These are phyloP conservation scores for Sycophila texana DNA, from an alignment of 2,888 invertebrate genomes.

Conservation along the genomic window DNA sequence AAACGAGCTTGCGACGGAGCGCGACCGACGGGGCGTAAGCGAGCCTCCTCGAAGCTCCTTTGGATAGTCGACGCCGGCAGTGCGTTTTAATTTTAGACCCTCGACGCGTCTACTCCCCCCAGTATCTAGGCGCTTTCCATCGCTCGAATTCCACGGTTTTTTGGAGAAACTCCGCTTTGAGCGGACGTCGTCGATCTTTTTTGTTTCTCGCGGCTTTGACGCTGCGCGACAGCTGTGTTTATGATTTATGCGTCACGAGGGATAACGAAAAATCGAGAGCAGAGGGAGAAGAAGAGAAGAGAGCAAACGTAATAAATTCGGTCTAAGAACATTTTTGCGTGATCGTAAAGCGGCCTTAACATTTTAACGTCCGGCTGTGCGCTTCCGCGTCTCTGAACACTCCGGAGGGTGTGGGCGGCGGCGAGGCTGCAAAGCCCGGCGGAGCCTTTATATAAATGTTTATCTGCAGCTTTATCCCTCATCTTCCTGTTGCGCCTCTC, in stretches of 20 bases:
- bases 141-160: too few relatives aligned
- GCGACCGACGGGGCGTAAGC: conserved; percentile 8
- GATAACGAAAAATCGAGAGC: too few relatives aligned
- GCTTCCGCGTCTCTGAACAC: neutral
- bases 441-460: conserved; percentile 38
- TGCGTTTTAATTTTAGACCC: conserved; percentile 72
- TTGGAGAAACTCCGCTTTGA: too few relatives aligned
- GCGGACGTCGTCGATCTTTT: conserved; percentile 5
- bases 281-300: neutral
- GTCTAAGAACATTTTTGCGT: neutral
- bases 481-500: neutral
- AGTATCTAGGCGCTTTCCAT: too few relatives aligned
- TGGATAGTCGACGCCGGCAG: conserved; percentile 32
- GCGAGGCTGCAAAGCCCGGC: conserved; percentile 27
- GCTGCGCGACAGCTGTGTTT: too few relatives aligned
- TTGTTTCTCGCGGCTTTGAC: neutral
- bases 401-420: neutral
- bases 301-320: neutral
- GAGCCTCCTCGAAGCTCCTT: conserved; percentile 41
- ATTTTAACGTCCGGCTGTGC: neutral
- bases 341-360: too few relatives aligned
- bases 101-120: conserved; percentile 60
- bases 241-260: too few relatives aligned
- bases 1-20: conserved; percentile 48
- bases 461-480: conserved; percentile 30